Evolutionary conservation across 2,888 invertebrate genomes (phyloP).

Genomic region (Lasioglossum malachurum): DNA sequence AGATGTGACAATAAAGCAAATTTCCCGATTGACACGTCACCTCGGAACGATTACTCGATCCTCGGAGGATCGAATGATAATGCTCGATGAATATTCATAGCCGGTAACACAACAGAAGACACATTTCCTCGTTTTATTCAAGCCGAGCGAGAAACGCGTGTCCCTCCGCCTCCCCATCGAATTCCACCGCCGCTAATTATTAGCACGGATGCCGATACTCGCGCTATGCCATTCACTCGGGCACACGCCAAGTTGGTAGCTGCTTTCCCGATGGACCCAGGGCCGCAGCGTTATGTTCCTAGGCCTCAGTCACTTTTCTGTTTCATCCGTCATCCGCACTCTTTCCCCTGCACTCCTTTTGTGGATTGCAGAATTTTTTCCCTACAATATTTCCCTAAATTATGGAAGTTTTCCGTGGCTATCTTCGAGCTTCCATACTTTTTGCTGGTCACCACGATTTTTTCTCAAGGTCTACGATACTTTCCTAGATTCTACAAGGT

Average conservation of each 20-base stretch:
- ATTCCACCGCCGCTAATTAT: background rate
- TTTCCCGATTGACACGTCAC: background rate
- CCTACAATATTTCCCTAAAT: background rate
- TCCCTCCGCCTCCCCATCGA: background rate
- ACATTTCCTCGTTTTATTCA: background rate
- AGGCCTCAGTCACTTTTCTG: background rate
- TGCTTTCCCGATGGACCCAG: conserved; percentile 12
- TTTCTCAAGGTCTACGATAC: background rate
- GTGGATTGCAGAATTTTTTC: no score
- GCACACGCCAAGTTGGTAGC: background rate
- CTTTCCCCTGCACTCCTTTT: background rate
- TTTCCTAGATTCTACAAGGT: background rate
- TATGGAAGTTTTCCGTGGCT: background rate
- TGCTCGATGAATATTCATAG: conserved; percentile 6
- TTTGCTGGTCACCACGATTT: background rate
- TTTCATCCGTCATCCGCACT: background rate
- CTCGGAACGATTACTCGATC: background rate
- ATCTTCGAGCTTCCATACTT: background rate
- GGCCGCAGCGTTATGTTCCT: background rate
- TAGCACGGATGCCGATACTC: background rate
- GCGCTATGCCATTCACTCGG: background rate
- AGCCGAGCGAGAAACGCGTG: background rate
- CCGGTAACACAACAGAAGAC: background rate
- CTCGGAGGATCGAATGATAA: background rate
- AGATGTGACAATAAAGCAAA: background rate